These are phyloP conservation scores for Bursaphelenchus okinawaensis DNA, from an alignment of 2,888 invertebrate genomes.

Conservation along the genomic window DNA sequence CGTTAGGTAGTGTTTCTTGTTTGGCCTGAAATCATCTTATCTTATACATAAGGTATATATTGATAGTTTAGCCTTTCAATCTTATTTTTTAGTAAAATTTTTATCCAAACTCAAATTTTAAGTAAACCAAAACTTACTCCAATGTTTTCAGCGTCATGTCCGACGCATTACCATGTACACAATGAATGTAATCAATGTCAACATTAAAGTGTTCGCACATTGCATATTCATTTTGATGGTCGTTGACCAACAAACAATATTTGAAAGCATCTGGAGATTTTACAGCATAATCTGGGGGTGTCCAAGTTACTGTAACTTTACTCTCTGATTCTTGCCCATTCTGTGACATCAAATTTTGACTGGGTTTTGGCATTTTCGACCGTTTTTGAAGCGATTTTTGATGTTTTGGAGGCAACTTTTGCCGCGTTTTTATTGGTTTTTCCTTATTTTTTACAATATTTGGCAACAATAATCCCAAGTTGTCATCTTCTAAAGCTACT, in stretches of 20 bases:
- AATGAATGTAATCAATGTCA: constrained; percentile 41
- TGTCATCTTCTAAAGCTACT: too few species aligned
- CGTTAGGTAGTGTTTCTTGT: not conserved
- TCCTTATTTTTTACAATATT: too few species aligned
- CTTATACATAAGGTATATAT: too few species aligned
- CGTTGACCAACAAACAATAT: constrained; percentile 37
- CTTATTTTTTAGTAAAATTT: not conserved
- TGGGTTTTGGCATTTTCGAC: too few species aligned
- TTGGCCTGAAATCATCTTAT: not conserved
- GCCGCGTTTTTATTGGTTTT: too few species aligned
- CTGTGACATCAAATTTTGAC: too few species aligned
- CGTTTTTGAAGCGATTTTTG: too few species aligned
- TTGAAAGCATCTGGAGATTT: constrained; percentile 20
- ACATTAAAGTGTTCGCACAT: constrained; percentile 42
- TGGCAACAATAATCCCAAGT: too few species aligned
- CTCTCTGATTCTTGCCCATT: not conserved
- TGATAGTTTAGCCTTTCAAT: too few species aligned
- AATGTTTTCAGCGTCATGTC: not conserved
- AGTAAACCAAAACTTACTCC: too few species aligned
- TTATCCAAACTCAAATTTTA: too few species aligned
- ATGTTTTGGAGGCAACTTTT: too few species aligned
- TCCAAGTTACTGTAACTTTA: not conserved
- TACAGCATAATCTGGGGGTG: not conserved
- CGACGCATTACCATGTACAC: constrained; percentile 20
- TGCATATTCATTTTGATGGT: constrained; percentile 32